Base-by-base conservation (phyloP, 2,888 invertebrate species). In the Euproctis similis region DNA sequence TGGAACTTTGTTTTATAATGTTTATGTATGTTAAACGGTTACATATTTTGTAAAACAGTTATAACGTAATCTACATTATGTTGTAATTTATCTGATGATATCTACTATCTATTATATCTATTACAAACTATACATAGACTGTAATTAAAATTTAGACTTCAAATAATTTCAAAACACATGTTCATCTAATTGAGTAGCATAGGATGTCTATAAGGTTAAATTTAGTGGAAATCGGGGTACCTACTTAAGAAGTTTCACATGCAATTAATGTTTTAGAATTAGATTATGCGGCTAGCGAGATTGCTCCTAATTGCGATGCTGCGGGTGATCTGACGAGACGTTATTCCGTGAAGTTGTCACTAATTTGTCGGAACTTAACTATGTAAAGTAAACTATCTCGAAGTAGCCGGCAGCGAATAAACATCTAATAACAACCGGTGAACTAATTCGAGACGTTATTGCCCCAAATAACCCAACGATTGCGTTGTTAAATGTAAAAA, bases 281-380 rank as follows among this genome's bases (percentile, higher is more conserved):
- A 22, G 9, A 53, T 58, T 60, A 51, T 46, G 49, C 46, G 26
- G 31, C 28, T 29, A 31, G 36, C 34, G 36, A 35, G 30, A 34
- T 36, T 43, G 41, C 25, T 34, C 38, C 24, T 34, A 24, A 34
- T 34, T 30, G 24, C 12, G 13, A n/a, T n/a, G 21, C 41, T 39
- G 46, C 39, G 50, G 37, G 37, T 46, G 29, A 51, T n/a, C n/a
- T 23, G 29, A 12, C 12, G 14, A 36, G 37, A 48, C 45, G 57
- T 59, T 51, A 58, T 53, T 46, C 59, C 57, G 58, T 42, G 48
- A 50, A 59, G 59, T 54, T 53, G 56, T 43, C 47, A 53, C 67
- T 66, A 74, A 78, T 77, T 74, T 77, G 57, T 53, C 55, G 46
- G 59, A 64, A 77, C 71, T n/a, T n/a, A n/a, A n/a, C n/a, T 72